Evolutionary conservation across 23 tunicate species (phyloP), one percentile per base, ranked within the genome.

Genomic region (Corella eumyota): DNA sequence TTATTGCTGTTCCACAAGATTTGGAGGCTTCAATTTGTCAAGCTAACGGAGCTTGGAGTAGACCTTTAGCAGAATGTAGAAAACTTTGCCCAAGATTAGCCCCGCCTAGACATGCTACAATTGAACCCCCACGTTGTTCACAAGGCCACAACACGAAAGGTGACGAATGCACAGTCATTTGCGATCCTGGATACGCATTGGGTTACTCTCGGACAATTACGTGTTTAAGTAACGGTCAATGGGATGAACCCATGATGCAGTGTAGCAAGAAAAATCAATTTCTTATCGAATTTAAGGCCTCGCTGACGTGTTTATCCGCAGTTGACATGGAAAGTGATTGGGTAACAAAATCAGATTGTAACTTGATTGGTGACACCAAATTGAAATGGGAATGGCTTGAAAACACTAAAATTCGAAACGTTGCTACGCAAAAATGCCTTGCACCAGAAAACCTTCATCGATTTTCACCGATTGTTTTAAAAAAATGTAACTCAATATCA

Each of bases 331-430:
- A 32, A 2, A 19, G 15, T 13, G 60, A 33, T 7, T 21, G 27
- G 25, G 2, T 54, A 54, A 13, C 30, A 2, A n/a, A n/a, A n/a
- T n/a, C n/a, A n/a, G n/a, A n/a, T n/a, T n/a, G n/a, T n/a, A n/a
- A 33, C 6, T 24, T 17, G 31, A 26, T 2, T 7, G 31, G 25
- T 21, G 19, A 61, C 5, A 22, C 46, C 21, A 30, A n/a, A 47
- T 60, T 50, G 33, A 30, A 66, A 28, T 66, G 72, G 72, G 72
- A 66, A 29, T 66, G 72, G 68, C 19, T 40, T 51, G 21, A 33
- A 22, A 35, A 35, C 33, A 1, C 27, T 1, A 37, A 38, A 1
- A 26, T 62, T 3, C 68, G 68, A 11, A 62, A 40, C 25, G 21
- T 34, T 32, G 68, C 53, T 15, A 33, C 44, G 48, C 52, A n/a